Percentiles rank a stretch among this genome's conserved stretches.
Conservation (phyloP, 2,888 invertebrate species). For the Stratiomys singularior region DNA sequence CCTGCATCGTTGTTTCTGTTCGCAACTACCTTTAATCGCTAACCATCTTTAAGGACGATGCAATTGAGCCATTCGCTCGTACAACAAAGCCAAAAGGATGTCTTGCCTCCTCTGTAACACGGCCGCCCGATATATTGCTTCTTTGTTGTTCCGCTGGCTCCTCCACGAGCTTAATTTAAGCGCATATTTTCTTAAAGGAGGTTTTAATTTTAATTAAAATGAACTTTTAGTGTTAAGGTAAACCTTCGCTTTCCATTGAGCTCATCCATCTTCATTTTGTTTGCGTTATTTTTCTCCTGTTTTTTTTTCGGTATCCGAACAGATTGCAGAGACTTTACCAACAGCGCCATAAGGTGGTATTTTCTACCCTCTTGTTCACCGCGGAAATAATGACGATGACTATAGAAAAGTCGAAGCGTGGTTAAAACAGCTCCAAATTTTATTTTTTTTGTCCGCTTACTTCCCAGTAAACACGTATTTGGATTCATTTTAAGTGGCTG, state of each 20-base stretch:
- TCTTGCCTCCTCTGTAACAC: conserved; percentile 28
- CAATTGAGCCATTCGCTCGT: conserved; percentile 4
- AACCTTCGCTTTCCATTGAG: conserved; percentile 46
- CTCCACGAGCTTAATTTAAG: conserved; percentile 49
- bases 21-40: conserved; percentile 8
- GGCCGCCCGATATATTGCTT: conserved; percentile 7
- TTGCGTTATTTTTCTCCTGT: conserved; percentile 33
- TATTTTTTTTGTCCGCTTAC: conserved; percentile 1
- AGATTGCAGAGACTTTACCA: conserved; percentile 26
- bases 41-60: conserved; percentile 20
- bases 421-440: no score
- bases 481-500: conserved; percentile 39
- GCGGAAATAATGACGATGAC: conserved; percentile 10
- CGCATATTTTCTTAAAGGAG: conserved; percentile 52
- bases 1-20: conserved; percentile 25
- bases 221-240: conserved; percentile 51
- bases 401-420: neutral
- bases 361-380: neutral
- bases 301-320: conserved; percentile 12
- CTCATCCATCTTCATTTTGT: conserved; percentile 52
- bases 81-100: conserved; percentile 4
- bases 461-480: conserved; percentile 22
- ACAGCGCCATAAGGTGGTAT: conserved; percentile 11
- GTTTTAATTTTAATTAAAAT: conserved; percentile 53
- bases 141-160: conserved; percentile 10